Evolutionary conservation across 1,140 invertebrate species (phyloP), one percentile per base, ranked within the genome.

Genomic region (Meloidogyne floridensis): DNA sequence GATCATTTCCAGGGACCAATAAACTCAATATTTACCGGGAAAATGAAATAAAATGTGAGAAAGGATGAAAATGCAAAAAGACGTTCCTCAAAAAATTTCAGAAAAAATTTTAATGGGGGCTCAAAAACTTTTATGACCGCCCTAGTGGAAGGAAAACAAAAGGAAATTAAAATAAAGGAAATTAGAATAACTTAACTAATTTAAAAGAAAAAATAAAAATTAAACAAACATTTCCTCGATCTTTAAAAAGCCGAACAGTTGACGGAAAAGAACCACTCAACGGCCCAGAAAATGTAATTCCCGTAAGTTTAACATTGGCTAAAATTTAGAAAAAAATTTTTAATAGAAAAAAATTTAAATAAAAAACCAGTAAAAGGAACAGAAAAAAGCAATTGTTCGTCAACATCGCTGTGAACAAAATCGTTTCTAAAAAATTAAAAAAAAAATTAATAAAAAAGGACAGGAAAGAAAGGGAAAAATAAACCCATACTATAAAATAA

Each of bases 321-420:
- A 32, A 72, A 79, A 65, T 69, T 47, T 47, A 47, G 7, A 47
- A 47, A 47, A 47, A 18, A 54, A 8, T 18, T 11, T 2, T 9
- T 51, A 32, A 0, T 20, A 32, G 32, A 32, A 32, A 32, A 75
- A 56, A 77, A 15, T 77, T 77, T 77, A 77, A n/a, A 77, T 32
- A 32, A 32, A 32, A 69, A 51, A 32, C 95, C 96, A 71, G 95
- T 95, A 90, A 98, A 97, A 93, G 96, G 96, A 87, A 98, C 95
- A 91, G 97, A 97, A 89, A 98, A 96, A 0, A 98, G 91, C 6
- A 98, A 91, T 91, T 98, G 96, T 91, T 95, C 94, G 92, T 98
- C 96, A 11, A 93, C 93, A 93, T 97, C 96, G 92, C 95, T 97
- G 91, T 97, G 94, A 0, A 98, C 96, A 93, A 92, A 95, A 94